Base-by-base conservation (phyloP, 2,888 invertebrate species). In the Entomobrya proxima region DNA sequence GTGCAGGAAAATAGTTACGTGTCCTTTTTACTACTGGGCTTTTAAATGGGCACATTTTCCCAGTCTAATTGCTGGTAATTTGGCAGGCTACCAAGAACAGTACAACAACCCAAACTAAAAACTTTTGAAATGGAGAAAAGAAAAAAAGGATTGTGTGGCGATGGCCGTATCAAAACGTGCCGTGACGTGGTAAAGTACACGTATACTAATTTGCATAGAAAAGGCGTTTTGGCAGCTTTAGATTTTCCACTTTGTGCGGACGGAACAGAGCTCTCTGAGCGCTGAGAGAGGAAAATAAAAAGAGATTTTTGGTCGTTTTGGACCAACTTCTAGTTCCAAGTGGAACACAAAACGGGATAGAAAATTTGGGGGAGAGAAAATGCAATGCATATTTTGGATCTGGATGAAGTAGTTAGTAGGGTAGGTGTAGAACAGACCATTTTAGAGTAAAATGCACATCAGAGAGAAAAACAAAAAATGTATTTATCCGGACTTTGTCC, bases 41-140 rank as follows among this genome's bases (percentile, higher is more conserved):
- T 74, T 52, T 32, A 78, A 64, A 81, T 76, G 83, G 85, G 88
- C 89, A 89, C 50, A 82, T 82, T 83, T 80, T 88, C 88, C 88
- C 88, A n/a, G 88, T 90, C 88, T 90, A 90, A 90, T 90, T 90
- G 89, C 89, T 87, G 86, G 89, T 89, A 90, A 90, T 90, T 90
- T 90, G 90, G 90, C 89, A 84, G 61, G 47, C 76, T 80, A 88
- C 90, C 90, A 90, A 90, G 78, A 78, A n/a, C n/a, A 69, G 69
- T 69, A 69, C 69, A 69, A 69, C 69, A 69, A 52, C 35, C 30
- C 9, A 74, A 52, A 74, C 32, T 52, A 74, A 77, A 88, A 88
- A 40, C 40, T 55, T 47, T 47, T 55, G 35, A 44, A 44, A 44
- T 32, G 86, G 78, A n/a, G n/a, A n/a, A n/a, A n/a, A n/a, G n/a